Evolutionary conservation across 2,113 vertebrate genomes (phyloP).

Genomic region (Fulmarus glacialis): DNA sequence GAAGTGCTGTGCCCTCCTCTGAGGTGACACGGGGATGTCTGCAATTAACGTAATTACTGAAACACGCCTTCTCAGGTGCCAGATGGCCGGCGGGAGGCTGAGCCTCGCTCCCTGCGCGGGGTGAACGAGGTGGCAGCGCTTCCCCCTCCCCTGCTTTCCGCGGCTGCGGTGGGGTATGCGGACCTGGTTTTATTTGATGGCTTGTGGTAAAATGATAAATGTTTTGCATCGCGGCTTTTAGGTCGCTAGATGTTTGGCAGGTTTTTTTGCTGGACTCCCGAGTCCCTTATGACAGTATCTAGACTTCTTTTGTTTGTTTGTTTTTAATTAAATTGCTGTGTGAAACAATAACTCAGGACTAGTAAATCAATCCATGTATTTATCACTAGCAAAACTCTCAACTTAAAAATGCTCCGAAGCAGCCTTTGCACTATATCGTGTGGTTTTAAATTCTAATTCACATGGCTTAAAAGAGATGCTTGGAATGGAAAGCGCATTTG

Average conservation of each 20-base stretch:
- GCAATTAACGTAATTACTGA: accelerated
- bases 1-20: background rate
- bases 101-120: background rate
- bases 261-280: background rate
- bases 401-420: background rate
- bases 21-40: accelerated
- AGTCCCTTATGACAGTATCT: background rate
- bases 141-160: background rate
- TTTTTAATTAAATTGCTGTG: background rate
- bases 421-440: background rate
- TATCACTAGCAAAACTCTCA: background rate
- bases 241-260: background rate
- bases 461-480: background rate
- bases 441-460: background rate
- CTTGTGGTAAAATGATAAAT: background rate
- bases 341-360: background rate
- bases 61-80: background rate
- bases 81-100: background rate
- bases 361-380: background rate
- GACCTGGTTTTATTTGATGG: background rate
- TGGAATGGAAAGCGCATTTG: background rate
- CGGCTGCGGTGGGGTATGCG: background rate
- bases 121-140: accelerated
- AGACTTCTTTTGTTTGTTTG: background rate
- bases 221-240: background rate